A percentile compares a stretch with the other conserved stretches of the same genome.
Conservation (phyloP, 2,113 vertebrate genomes). For the Erythrocercus mccallii region DNA sequence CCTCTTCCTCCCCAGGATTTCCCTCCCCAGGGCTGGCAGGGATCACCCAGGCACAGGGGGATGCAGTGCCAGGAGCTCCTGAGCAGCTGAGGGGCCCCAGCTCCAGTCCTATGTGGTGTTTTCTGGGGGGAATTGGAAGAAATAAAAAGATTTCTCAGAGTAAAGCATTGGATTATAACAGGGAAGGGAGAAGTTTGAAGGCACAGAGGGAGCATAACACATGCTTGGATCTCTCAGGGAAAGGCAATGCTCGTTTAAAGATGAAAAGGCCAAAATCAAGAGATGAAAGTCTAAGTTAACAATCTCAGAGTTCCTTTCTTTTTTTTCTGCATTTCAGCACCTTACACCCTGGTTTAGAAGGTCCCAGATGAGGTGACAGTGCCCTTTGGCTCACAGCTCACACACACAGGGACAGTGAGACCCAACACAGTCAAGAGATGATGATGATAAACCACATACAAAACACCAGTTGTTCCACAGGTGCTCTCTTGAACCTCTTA, state of each 20-base stretch:
- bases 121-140: neutral
- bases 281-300: neutral
- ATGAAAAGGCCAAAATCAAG: neutral
- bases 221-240: neutral
- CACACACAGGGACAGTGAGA: accelerated
- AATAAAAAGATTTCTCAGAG: neutral
- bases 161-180: neutral
- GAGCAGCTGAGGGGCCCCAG: accelerated
- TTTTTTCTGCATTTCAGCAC: neutral
- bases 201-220: accelerated
- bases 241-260: neutral
- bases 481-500: neutral
- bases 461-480: neutral
- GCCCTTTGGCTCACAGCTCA: neutral
- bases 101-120: accelerated
- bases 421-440: accelerated
- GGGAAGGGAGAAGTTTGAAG: neutral
- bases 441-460: neutral
- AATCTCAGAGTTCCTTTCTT: neutral
- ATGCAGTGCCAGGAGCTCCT: accelerated
- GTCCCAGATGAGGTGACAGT: neutral
- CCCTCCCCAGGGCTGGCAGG: accelerated
- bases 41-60: accelerated
- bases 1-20: no score
- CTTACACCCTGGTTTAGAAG: neutral